These are phyloP conservation scores for Ondatra zibethicus DNA, from an alignment of 2,113 vertebrate species.

Conservation along the genomic window DNA sequence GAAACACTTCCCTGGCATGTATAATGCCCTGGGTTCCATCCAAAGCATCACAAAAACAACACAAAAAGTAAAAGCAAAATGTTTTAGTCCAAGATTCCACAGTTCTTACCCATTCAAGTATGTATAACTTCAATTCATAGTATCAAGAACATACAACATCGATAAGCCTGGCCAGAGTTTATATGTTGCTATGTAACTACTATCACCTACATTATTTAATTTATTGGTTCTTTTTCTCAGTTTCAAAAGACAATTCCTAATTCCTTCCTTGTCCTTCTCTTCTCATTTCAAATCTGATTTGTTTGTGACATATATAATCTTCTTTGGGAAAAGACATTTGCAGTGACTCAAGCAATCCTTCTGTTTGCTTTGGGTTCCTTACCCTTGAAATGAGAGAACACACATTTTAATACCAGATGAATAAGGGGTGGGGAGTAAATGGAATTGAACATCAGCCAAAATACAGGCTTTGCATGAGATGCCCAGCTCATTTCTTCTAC, in stretches of 20 bases:
- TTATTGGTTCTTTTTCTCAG: not conserved
- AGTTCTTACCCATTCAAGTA: not conserved
- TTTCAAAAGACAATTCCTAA: slow-evolving; percentile 50
- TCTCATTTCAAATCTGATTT: slow-evolving; percentile 65
- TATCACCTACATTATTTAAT: slow-evolving; percentile 21
- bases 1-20: not conserved
- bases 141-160: not conserved
- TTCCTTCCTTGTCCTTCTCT: not conserved
- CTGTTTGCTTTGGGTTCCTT: slow-evolving; percentile 59
- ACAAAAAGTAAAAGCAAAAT: not conserved
- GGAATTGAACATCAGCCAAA: slow-evolving; percentile 69
- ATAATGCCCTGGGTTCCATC: not conserved
- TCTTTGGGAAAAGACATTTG: slow-evolving; percentile 70
- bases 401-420: slow-evolving; percentile 60
- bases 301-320: slow-evolving; percentile 67
- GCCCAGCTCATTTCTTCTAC: slow-evolving; percentile 60
- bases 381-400: slow-evolving; percentile 70
- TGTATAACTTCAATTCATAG: not conserved
- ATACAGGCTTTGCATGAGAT: slow-evolving; percentile 72
- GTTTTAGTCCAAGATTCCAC: not conserved
- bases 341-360: slow-evolving; percentile 36
- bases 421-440: slow-evolving; percentile 53
- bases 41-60: not conserved
- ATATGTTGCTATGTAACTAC: not conserved
- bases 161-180: not conserved